Evolutionary conservation across 2,797 vertebrate species (phyloP).

Genomic region (Periophthalmus magnuspinnatus): DNA sequence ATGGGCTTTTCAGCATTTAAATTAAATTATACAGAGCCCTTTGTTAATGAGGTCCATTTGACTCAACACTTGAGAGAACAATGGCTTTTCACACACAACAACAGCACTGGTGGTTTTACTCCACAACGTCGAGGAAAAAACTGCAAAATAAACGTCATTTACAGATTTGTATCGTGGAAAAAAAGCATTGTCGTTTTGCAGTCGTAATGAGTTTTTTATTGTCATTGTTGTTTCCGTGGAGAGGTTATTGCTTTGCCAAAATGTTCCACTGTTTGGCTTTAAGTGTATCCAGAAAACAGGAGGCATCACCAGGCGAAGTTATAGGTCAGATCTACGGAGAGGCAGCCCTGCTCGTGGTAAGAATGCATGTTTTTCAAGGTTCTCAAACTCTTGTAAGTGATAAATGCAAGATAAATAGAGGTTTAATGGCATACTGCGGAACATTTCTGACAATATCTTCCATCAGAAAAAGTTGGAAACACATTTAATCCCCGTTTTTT

Average conservation of each 20-base stretch:
- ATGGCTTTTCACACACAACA: constrained; percentile 8
- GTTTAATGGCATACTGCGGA: too few relatives aligned
- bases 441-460: too few relatives aligned
- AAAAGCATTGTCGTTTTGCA: not conserved
- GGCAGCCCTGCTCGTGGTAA: not conserved
- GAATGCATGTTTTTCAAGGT: too few relatives aligned
- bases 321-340: not conserved
- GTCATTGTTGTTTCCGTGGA: not conserved
- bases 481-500: too few relatives aligned
- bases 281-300: too few relatives aligned
- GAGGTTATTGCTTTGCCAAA: too few relatives aligned
- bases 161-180: not conserved
- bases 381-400: too few relatives aligned
- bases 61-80: constrained; percentile 10
- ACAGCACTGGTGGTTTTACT: not conserved
- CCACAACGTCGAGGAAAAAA: not conserved
- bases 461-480: too few relatives aligned
- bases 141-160: not conserved
- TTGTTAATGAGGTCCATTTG: constrained; percentile 12
- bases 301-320: too few relatives aligned
- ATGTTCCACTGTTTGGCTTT: too few relatives aligned
- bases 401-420: too few relatives aligned
- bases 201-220: not conserved
- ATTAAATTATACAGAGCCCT: constrained; percentile 1
- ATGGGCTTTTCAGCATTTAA: constrained; percentile 3